Base-by-base conservation (phyloP, 2,888 invertebrate genomes). In the Lymantria monacha region DNA sequence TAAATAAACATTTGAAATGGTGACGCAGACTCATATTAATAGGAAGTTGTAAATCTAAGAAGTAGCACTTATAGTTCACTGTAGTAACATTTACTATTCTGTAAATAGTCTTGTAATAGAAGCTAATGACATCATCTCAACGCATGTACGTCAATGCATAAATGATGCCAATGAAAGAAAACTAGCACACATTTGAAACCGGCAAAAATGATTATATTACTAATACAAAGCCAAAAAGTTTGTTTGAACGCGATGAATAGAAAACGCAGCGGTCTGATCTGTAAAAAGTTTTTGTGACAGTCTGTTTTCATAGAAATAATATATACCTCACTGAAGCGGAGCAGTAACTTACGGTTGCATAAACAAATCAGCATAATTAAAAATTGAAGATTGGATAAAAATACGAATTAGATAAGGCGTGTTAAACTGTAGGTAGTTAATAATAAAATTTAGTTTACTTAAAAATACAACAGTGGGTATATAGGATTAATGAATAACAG, bases 161-260 rank as follows among this genome's bases (percentile, higher is more conserved):
- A 43, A 41, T 30, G 42, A 43, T 49, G n/a, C 13, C 9, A 48
- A 42, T 10, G 36, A 43, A 38, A 46, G 37, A 49, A 41, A 45
- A 63, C 22, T 42, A 48, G 10, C 47, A 9, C 44, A 9, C 57
- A 51, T 57, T 61, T 61, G 53, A 55, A 64, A 49, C 52, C 65
- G 66, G 50, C 69, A 68, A 65, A n/a, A 68, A 55, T 57, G 44
- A 43, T 22, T 51, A 12, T 57, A 49, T n/a, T 48, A 45, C 46
- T 57, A 22, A 22, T 22, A 22, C 22, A 3, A 22, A 22, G 22
- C 22, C 22, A 22, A 22, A 22, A 5, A 22, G 22, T 22, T 22
- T 22, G 22, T 22, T 22, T 22, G 22, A 22, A 22, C 22, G 22
- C 22, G 22, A 22, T 53, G 46, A 55, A 43, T 53, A 40, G 38